Conservation (phyloP, 1,140 invertebrate species). For the Microplitis demolitor region DNA sequence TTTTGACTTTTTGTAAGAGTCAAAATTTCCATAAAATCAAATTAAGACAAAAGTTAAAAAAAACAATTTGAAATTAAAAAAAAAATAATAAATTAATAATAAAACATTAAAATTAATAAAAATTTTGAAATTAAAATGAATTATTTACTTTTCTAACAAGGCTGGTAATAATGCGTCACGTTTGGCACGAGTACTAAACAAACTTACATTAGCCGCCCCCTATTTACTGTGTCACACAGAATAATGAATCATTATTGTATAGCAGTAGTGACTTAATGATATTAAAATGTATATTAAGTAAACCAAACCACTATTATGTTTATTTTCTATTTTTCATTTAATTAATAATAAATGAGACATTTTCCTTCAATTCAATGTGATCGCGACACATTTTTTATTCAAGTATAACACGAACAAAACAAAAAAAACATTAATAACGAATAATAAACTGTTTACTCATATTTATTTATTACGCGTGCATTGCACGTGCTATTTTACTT, state of each 20-base stretch:
- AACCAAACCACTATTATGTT: neutral
- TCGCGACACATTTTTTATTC: neutral
- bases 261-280: neutral
- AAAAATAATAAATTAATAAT: too few species aligned
- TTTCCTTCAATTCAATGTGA: neutral
- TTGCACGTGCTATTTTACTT: conserved; percentile 14
- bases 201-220: neutral
- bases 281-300: neutral
- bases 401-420: neutral
- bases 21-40: too few species aligned
- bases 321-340: neutral
- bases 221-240: neutral
- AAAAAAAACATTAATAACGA: neutral
- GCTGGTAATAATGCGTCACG: neutral
- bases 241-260: neutral
- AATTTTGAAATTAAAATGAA: neutral
- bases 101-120: too few species aligned
- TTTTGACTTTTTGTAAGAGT: too few species aligned
- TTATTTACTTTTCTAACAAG: neutral
- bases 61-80: too few species aligned
- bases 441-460: conserved; percentile 1
- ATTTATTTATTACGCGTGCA: neutral
- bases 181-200: neutral
- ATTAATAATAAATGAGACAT: neutral
- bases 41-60: too few species aligned